Evolutionary conservation across 92 coral and sea anemone species (phyloP).

Genomic region (Bergia sp.): DNA sequence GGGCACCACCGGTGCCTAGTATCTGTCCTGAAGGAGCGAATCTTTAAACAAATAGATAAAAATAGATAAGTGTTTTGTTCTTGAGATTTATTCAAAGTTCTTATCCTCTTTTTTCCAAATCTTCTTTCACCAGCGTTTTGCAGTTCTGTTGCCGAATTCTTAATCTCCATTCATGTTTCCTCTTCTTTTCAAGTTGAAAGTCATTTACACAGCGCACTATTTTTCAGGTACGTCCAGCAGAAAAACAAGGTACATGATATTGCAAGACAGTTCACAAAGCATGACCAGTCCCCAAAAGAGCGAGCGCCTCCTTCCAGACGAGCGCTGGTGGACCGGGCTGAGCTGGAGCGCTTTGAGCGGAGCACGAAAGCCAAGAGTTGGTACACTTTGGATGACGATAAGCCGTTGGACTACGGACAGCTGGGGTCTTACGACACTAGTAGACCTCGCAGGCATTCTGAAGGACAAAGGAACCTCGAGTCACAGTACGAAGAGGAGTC

Average conservation of each 20-base stretch:
- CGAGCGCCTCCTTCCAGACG: conserved; percentile 69
- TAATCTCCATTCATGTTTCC: background rate
- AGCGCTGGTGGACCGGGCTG: conserved; percentile 80
- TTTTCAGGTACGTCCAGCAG: conserved; percentile 36
- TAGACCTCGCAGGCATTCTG: conserved; percentile 41
- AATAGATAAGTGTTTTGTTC: background rate
- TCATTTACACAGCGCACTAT: background rate
- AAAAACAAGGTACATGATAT: conserved; percentile 62
- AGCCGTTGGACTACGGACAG: conserved; percentile 24
- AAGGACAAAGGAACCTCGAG: conserved; percentile 4
- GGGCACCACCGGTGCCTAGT: no score
- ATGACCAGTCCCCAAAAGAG: conserved; percentile 62
- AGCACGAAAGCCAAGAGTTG: conserved; percentile 64
- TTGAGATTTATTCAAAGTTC: background rate
- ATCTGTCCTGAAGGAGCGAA: no score
- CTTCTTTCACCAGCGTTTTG: background rate
- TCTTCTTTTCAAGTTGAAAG: background rate
- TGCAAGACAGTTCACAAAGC: conserved; percentile 62
- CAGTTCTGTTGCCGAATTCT: background rate
- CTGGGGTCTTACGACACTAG: conserved; percentile 23
- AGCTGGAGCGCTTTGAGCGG: conserved; percentile 74
- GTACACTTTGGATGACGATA: conserved; percentile 58
- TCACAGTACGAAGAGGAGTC: background rate
- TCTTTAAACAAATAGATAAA: no score
- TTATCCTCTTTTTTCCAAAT: background rate